phyloP scores from a whole-genome alignment of 2,888 invertebrate genomes.

The Augiades crinisus region DNA sequence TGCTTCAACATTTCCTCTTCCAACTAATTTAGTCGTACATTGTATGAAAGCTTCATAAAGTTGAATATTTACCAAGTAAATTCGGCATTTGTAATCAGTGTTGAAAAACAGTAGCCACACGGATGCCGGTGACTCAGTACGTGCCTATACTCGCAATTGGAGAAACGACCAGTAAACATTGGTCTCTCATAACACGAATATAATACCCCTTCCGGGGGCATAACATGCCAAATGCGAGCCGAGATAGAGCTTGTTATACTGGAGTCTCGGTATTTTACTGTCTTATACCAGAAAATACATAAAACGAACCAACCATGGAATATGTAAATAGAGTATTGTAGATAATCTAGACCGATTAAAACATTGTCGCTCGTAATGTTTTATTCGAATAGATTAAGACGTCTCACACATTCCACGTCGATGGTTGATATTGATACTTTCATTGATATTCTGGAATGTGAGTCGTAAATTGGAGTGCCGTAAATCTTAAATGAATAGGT shows the following conservation, averaged over 20 bases:
- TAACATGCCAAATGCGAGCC: slow-evolving; percentile 12
- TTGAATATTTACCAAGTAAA: slow-evolving; percentile 16
- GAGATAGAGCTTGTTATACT: slow-evolving; percentile 25
- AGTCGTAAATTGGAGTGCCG: slow-evolving; percentile 6
- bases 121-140: slow-evolving; percentile 54
- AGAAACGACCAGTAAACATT: slow-evolving; percentile 40
- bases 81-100: slow-evolving; percentile 57
- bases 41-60: slow-evolving; percentile 12
- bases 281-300: slow-evolving; percentile 48
- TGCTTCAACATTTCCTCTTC: slow-evolving; percentile 11
- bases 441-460: slow-evolving; percentile 25
- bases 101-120: slow-evolving; percentile 67
- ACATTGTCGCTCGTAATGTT: slow-evolving; percentile 19
- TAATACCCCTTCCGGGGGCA: slow-evolving; percentile 15
- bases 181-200: slow-evolving; percentile 32
- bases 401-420: slow-evolving; percentile 22
- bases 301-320: slow-evolving; percentile 55
- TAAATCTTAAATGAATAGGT: slow-evolving; percentile 20
- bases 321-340: slow-evolving; percentile 44
- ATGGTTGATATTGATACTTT: slow-evolving; percentile 30
- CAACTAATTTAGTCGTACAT: slow-evolving; percentile 5
- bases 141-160: slow-evolving; percentile 60
- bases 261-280: slow-evolving; percentile 49
- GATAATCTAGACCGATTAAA: slow-evolving; percentile 28
- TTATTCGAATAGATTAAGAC: slow-evolving; percentile 30